Percentiles rank a stretch among this genome's conserved stretches.
Conservation (phyloP, 2,888 invertebrate species). For the Tenthredo notha region DNA sequence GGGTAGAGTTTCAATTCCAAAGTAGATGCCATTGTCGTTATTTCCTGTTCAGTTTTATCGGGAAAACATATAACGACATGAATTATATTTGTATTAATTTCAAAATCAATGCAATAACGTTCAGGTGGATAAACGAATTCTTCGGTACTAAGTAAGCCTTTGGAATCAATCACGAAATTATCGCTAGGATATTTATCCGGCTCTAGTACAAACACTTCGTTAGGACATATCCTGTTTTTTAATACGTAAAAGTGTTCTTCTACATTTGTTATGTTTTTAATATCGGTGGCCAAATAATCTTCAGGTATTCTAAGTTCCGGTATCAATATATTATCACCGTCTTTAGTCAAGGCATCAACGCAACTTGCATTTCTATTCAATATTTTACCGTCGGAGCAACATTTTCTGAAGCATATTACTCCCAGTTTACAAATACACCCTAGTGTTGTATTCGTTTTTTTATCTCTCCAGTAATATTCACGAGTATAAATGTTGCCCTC, state of each 20-base stretch:
- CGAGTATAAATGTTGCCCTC: constrained; percentile 62
- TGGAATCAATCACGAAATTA: constrained; percentile 63
- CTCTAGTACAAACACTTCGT: constrained; percentile 60
- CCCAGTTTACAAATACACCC: constrained; percentile 67
- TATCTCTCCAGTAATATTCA: constrained; percentile 58
- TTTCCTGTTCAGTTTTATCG: not conserved
- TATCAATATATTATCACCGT: not conserved
- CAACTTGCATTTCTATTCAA: constrained; percentile 34
- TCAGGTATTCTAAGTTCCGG: constrained; percentile 41
- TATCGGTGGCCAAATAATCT: constrained; percentile 55
- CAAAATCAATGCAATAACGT: constrained; percentile 60
- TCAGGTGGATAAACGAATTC: constrained; percentile 44
- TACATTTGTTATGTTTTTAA: constrained; percentile 50
- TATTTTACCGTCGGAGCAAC: constrained; percentile 67
- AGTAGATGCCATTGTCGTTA: not conserved
- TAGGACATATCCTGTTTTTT: constrained; percentile 61
- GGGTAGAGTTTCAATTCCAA: constrained; percentile 60
- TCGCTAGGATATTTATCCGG: constrained; percentile 63
- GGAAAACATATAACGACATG: constrained; percentile 55
- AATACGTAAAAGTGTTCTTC: constrained; percentile 63
- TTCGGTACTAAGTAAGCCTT: constrained; percentile 64
- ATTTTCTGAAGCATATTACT: constrained; percentile 70
- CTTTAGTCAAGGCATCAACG: not conserved
- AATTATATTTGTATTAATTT: constrained; percentile 21
- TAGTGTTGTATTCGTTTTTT: constrained; percentile 59